Conservation (phyloP, 2,113 vertebrate genomes). For the Trichechus manatus region DNA sequence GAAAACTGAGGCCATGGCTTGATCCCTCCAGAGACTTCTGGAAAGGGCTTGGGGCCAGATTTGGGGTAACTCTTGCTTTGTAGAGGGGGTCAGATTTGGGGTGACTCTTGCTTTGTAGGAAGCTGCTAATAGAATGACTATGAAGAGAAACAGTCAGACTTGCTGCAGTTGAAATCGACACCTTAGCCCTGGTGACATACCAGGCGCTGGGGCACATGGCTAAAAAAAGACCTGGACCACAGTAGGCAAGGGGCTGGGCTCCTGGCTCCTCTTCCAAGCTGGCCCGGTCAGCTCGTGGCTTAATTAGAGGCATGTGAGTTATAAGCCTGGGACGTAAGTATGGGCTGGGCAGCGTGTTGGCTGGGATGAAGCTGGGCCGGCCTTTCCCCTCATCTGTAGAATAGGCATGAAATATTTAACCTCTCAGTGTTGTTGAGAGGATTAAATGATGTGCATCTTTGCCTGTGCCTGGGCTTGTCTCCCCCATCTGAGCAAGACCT, state of each 20-base stretch:
- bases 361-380: not conserved
- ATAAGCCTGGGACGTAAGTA: not conserved
- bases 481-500: fast-evolving
- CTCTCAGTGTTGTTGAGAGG: fast-evolving
- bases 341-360: not conserved
- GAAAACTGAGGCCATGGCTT: not conserved
- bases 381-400: not conserved
- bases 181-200: fast-evolving
- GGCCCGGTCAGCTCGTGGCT: not conserved
- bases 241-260: not conserved
- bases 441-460: fast-evolving
- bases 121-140: not conserved
- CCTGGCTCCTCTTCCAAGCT: no score
- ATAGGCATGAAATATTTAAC: fast-evolving
- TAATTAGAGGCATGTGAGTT: not conserved
- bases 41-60: not conserved
- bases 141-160: not conserved
- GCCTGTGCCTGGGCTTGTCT: not conserved
- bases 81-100: not conserved
- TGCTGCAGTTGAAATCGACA: fast-evolving
- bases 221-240: not conserved
- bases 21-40: not conserved
- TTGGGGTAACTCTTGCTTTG: not conserved
- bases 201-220: fast-evolving
- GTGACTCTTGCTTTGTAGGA: not conserved